Conservation (phyloP, 2,113 vertebrate genomes). For the Gavialis gangeticus region DNA sequence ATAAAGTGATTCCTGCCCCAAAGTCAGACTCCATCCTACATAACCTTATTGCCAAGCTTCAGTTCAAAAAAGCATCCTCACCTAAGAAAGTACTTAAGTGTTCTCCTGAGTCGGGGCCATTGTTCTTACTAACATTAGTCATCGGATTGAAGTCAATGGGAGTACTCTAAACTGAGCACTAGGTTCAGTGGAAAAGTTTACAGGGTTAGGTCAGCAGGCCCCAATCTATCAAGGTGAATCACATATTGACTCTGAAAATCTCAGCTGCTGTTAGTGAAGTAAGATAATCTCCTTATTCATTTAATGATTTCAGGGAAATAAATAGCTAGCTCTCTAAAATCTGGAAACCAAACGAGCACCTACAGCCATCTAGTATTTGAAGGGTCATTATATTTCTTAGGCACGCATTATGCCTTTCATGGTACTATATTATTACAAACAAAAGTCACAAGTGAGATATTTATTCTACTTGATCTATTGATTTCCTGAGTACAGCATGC, state of each 20-base stretch:
- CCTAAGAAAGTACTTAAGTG: neutral
- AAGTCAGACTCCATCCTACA: neutral
- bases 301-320: slow-evolving; percentile 22
- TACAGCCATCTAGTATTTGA: neutral
- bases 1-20: neutral
- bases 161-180: neutral
- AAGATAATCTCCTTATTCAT: neutral
- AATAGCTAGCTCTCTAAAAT: neutral
- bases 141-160: neutral
- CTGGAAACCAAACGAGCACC: neutral
- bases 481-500: slow-evolving; percentile 38
- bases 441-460: neutral
- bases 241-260: neutral
- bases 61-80: neutral
- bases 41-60: neutral
- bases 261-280: neutral
- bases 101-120: neutral
- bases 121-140: accelerated
- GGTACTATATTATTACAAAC: neutral
- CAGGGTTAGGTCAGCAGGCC: neutral
- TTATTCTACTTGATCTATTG: slow-evolving; percentile 34
- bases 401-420: neutral
- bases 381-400: neutral
- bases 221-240: neutral
- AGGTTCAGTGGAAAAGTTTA: neutral